phyloP scores from a whole-genome alignment of 2,113 vertebrate genomes.

The human (Homo sapiens) region GRCh38 chr16:4925501-4926000 shows the following conservation, averaged over 20 bases:
- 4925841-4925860: background rate
- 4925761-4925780: background rate
- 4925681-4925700: background rate
- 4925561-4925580: background rate
- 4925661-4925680: background rate
- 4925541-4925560: background rate
- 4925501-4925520: background rate
- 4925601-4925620: background rate
- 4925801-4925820: background rate
- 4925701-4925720: background rate
- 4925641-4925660: too few relatives aligned
- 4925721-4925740: background rate
- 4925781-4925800: background rate
- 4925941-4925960: background rate
- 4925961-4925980: background rate
- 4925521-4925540: background rate
- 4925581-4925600: background rate
- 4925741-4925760: background rate
- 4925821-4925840: background rate
- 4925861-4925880: background rate
- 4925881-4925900: background rate
- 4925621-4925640: background rate
- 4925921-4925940: background rate
- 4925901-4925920: background rate
- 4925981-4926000: conserved; percentile 32